Percentiles rank a stretch among this genome's conserved stretches.
These are phyloP conservation scores for Magallana angulata DNA, from an alignment of 1,140 invertebrate genomes.

Conservation along the genomic window DNA sequence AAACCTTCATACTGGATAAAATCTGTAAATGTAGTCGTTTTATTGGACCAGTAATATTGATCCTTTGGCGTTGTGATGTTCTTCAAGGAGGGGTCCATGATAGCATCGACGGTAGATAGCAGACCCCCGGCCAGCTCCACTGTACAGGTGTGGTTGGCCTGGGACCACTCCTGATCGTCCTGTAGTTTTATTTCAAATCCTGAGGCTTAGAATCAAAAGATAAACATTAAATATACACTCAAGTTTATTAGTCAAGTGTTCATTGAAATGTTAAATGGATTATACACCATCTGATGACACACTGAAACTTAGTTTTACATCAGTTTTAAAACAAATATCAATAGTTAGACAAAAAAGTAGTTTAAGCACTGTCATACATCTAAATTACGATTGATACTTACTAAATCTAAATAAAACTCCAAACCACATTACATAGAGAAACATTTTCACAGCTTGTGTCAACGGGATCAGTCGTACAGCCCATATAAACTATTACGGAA, in stretches of 20 bases:
- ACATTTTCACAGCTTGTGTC: background rate
- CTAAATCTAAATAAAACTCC: background rate
- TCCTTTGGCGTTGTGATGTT: background rate
- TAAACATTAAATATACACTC: background rate
- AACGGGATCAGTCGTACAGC: background rate
- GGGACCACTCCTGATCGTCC: background rate
- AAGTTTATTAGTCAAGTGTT: no score
- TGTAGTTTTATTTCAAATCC: background rate
- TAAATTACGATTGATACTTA: background rate
- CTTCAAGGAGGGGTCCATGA: background rate
- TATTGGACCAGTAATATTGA: background rate
- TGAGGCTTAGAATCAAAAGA: background rate
- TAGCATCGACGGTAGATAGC: background rate
- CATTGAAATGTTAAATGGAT: no score
- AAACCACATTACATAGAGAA: background rate
- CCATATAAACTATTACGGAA: background rate
- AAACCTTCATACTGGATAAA: constrained; percentile 14
- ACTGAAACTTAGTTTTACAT: no score
- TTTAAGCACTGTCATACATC: background rate
- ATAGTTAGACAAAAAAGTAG: no score
- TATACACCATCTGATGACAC: no score
- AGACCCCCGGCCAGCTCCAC: background rate
- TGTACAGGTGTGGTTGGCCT: background rate
- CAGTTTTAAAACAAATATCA: no score
- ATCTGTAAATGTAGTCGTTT: constrained; percentile 15